Percentiles rank a stretch among this genome's conserved stretches.
phyloP scores from a whole-genome alignment of 2,888 invertebrate genomes.

The Baccha elongata region DNA sequence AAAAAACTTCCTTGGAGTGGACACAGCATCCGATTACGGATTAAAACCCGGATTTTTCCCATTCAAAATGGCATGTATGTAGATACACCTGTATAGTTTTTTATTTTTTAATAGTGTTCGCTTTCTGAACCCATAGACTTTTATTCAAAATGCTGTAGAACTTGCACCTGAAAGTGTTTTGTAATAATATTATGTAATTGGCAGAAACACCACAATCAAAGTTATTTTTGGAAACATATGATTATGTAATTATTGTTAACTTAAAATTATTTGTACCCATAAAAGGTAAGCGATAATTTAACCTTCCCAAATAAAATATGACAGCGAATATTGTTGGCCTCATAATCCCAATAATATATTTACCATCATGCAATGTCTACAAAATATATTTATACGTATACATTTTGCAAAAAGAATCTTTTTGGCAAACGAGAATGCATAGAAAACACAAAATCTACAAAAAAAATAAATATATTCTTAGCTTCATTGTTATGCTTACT shows the following conservation, averaged over 20 bases:
- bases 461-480: slow-evolving; percentile 32
- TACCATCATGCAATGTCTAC: slow-evolving; percentile 9
- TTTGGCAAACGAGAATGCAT: slow-evolving; percentile 12
- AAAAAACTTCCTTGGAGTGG: slow-evolving; percentile 29
- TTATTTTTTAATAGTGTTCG: no score
- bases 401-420: slow-evolving; percentile 2
- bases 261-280: no score
- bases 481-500: slow-evolving; percentile 75
- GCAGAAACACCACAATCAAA: no score
- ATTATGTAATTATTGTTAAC: no score
- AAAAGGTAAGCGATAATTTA: slow-evolving; percentile 13
- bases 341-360: slow-evolving; percentile 56
- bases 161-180: no score
- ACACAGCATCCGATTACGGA: slow-evolving; percentile 56
- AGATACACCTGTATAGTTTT: no score
- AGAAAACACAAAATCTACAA: background rate
- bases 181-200: no score
- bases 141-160: no score
- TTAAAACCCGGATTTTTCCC: no score
- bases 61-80: no score
- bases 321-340: slow-evolving; percentile 8
- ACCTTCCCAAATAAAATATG: background rate
- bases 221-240: no score
- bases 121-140: no score
- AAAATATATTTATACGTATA: slow-evolving; percentile 6